phyloP scores from a whole-genome alignment of 2,113 vertebrate genomes.

The Gallinago media region DNA sequence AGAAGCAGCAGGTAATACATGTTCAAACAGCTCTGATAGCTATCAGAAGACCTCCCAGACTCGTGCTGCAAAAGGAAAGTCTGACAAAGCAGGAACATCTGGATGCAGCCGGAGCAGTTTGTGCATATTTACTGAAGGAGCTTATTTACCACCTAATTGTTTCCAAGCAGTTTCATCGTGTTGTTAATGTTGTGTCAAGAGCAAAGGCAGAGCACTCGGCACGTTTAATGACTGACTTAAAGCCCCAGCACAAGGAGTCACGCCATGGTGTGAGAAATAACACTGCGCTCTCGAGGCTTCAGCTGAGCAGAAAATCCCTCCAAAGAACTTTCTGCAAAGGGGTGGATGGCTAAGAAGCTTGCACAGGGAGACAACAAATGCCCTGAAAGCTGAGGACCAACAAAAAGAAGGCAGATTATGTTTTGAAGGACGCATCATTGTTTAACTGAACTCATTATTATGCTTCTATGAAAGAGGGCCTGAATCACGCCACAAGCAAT shows the following conservation, averaged over 20 bases:
- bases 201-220: not conserved
- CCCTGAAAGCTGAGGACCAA: not conserved
- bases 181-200: not conserved
- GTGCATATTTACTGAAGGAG: constrained; percentile 4
- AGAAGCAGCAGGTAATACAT: not conserved
- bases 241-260: not conserved
- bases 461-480: not conserved
- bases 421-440: not conserved
- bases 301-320: not conserved
- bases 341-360: not conserved
- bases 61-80: not conserved
- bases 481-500: accelerated
- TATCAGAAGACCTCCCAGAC: not conserved
- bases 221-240: not conserved
- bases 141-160: not conserved
- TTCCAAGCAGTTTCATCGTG: not conserved
- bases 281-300: accelerated
- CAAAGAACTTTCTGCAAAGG: not conserved
- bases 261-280: accelerated
- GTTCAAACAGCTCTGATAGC: not conserved
- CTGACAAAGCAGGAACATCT: constrained; percentile 15
- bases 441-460: not conserved
- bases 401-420: not conserved
- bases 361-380: not conserved
- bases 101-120: not conserved